Evolutionary conservation across 2,113 vertebrate genomes (phyloP).

Genomic region (Vicugna pacos): DNA sequence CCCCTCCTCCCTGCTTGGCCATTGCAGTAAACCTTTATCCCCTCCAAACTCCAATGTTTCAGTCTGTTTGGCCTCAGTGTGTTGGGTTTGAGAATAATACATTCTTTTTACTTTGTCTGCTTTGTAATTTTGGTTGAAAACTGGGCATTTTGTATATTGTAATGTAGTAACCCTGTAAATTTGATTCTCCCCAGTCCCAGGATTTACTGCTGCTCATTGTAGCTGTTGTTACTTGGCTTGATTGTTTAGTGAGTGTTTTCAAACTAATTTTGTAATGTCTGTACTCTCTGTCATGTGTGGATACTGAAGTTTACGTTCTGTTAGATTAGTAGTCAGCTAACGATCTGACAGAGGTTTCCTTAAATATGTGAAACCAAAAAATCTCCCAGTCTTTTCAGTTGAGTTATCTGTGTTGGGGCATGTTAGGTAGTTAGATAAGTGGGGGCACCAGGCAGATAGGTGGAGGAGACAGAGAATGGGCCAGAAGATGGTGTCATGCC

Average conservation of each 20-base stretch:
- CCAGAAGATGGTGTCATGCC: too few relatives aligned
- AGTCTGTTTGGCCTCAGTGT: too few relatives aligned
- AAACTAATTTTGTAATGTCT: neutral
- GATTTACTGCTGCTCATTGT: neutral
- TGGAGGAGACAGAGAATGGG: too few relatives aligned
- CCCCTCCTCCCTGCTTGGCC: too few relatives aligned
- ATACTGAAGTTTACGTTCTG: neutral
- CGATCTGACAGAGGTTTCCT: neutral
- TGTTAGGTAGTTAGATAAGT: too few relatives aligned
- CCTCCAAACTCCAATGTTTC: too few relatives aligned
- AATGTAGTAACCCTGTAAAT: neutral
- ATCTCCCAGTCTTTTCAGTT: neutral
- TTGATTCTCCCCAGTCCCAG: neutral
- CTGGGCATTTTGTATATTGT: neutral
- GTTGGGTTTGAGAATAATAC: too few relatives aligned
- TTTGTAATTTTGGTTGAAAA: neutral
- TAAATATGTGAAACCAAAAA: neutral
- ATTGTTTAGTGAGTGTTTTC: neutral
- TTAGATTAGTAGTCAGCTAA: neutral
- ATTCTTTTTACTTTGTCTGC: neutral
- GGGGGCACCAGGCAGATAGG: too few relatives aligned
- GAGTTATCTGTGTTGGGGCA: neutral
- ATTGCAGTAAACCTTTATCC: too few relatives aligned
- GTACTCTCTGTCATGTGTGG: neutral
- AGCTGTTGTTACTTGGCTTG: neutral